Percentiles rank a stretch among this genome's conserved stretches.
phyloP scores from a whole-genome alignment of 2,888 invertebrate genomes.

The Drosophila algonquin region DNA sequence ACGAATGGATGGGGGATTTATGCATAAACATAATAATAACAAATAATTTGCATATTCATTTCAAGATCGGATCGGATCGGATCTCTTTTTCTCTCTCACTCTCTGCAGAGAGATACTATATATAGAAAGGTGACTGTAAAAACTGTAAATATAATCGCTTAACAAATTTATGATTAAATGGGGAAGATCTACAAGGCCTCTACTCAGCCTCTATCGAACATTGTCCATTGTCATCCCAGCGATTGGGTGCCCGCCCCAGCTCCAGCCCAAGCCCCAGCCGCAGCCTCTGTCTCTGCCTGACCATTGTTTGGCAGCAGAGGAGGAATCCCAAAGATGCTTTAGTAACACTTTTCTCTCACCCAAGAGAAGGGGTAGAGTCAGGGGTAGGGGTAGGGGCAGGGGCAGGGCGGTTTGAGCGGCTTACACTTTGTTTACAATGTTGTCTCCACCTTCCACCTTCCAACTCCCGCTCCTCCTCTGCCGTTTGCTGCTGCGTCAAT shows the following conservation, averaged over 20 bases:
- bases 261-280: no score
- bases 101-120: slow-evolving; percentile 30
- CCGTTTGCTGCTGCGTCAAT: slow-evolving; percentile 59
- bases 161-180: slow-evolving; percentile 78
- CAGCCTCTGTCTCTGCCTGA: neutral
- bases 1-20: slow-evolving; percentile 50
- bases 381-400: slow-evolving; percentile 10
- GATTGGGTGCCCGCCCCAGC: slow-evolving; percentile 17
- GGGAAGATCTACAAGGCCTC: slow-evolving; percentile 13
- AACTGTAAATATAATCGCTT: slow-evolving; percentile 76
- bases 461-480: slow-evolving; percentile 22
- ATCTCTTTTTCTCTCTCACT: slow-evolving; percentile 15
- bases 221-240: slow-evolving; percentile 15
- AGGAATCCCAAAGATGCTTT: slow-evolving; percentile 54
- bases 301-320: slow-evolving; percentile 30
- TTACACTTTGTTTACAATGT: slow-evolving; percentile 79
- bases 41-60: slow-evolving; percentile 75
- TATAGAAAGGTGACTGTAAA: slow-evolving; percentile 53
- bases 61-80: slow-evolving; percentile 17
- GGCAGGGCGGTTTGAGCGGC: slow-evolving; percentile 62
- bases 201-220: neutral
- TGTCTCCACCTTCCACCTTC: slow-evolving; percentile 73
- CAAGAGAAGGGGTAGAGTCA: neutral
- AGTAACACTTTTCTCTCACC: slow-evolving; percentile 59
- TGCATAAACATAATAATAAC: slow-evolving; percentile 70